Percentiles rank a stretch among this genome's conserved stretches.
Evolutionary conservation across 2,113 vertebrate species (phyloP).

Genomic region (Pardalotus punctatus): DNA sequence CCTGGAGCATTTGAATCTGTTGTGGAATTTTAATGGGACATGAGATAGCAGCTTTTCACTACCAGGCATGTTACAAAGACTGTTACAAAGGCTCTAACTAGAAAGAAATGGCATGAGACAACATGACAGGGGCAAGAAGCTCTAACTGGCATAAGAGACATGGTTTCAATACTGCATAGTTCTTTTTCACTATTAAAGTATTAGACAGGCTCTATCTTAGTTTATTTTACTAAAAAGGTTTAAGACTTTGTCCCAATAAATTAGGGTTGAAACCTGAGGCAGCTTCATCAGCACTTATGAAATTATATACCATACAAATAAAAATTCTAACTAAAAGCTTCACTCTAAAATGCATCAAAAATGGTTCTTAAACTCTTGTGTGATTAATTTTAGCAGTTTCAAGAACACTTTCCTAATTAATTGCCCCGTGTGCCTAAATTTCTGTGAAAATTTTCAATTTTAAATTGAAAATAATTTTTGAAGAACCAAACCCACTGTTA

Average conservation of each 20-base stretch:
- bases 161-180: neutral
- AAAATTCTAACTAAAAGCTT: neutral
- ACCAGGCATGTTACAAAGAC: neutral
- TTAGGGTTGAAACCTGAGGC: neutral
- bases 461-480: neutral
- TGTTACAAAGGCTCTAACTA: neutral
- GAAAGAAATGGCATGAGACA: neutral
- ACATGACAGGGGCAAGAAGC: neutral
- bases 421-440: neutral
- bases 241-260: neutral
- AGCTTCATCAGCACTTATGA: neutral
- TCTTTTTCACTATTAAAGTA: neutral
- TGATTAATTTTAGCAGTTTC: neutral
- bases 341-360: neutral
- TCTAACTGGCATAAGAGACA: neutral
- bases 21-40: neutral
- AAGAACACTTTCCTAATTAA: neutral
- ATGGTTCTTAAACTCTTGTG: neutral
- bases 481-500: neutral
- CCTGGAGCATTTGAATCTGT: neutral
- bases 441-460: neutral
- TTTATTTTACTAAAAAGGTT: neutral
- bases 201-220: neutral
- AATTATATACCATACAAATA: neutral
- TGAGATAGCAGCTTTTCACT: neutral